These are phyloP conservation scores for Corynorhinus townsendii DNA, from an alignment of 2,113 vertebrate genomes.

Conservation along the genomic window DNA sequence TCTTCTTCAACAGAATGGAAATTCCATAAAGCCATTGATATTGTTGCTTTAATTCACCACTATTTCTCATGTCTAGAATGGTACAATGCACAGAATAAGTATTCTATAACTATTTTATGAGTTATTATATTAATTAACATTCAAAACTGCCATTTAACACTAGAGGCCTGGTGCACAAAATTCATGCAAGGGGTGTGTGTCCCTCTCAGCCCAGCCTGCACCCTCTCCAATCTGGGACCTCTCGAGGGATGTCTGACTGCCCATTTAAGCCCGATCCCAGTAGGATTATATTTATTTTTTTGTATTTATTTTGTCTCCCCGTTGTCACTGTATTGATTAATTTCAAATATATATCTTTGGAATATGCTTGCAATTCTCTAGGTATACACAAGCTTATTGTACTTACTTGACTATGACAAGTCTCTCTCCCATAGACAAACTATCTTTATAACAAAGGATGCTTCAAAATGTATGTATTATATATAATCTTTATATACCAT, in stretches of 20 bases:
- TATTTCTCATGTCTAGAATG: neutral
- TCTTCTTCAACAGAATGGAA: neutral
- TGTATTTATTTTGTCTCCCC: neutral
- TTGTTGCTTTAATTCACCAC: neutral
- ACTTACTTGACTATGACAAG: neutral
- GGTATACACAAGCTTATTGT: neutral
- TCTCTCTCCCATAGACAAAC: neutral
- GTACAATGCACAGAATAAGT: neutral
- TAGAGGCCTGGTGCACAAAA: too few relatives aligned
- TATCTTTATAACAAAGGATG: neutral
- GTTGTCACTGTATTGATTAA: neutral
- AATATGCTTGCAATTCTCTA: neutral
- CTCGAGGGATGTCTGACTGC: too few relatives aligned
- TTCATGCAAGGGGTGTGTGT: too few relatives aligned
- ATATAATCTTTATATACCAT: neutral
- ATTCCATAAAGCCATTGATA: neutral
- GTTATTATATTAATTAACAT: neutral
- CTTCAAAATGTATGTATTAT: neutral
- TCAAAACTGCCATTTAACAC: neutral
- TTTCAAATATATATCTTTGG: neutral
- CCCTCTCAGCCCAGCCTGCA: too few relatives aligned
- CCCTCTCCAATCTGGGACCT: too few relatives aligned
- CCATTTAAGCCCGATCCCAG: too few relatives aligned
- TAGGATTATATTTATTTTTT: neutral
- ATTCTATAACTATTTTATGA: neutral